phyloP scores from a whole-genome alignment of 2,888 invertebrate genomes.

The Tribolium freemani region DNA sequence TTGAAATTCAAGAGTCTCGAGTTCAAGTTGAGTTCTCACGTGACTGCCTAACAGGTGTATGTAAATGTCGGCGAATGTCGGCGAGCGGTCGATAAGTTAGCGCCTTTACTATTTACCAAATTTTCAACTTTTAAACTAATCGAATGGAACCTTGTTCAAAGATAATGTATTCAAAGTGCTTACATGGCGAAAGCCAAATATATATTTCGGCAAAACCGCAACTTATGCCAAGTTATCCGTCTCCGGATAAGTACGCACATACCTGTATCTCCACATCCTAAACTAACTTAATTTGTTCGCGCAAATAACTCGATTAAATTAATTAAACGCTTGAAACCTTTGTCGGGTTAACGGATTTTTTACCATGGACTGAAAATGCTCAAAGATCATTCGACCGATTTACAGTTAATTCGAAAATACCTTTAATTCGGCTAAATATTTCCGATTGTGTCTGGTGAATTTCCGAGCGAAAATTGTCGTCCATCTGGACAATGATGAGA shows the following conservation, averaged over 20 bases:
- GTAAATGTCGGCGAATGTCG: slow-evolving; percentile 43
- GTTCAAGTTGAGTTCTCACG: slow-evolving; percentile 42
- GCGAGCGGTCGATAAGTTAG: slow-evolving; percentile 40
- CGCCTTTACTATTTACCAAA: slow-evolving; percentile 38
- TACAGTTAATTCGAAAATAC: slow-evolving; percentile 24
- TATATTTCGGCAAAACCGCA: slow-evolving; percentile 16
- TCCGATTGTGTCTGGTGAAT: slow-evolving; percentile 35
- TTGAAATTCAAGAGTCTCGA: slow-evolving; percentile 41
- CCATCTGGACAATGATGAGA: slow-evolving; percentile 38
- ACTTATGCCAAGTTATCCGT: slow-evolving; percentile 14
- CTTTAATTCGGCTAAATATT: slow-evolving; percentile 28
- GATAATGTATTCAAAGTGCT: slow-evolving; percentile 26
- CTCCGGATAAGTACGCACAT: slow-evolving; percentile 3
- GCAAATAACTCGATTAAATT: slow-evolving; percentile 12
- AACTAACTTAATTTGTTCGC: slow-evolving; percentile 10
- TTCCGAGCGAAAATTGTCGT: slow-evolving; percentile 34
- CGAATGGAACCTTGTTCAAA: slow-evolving; percentile 4
- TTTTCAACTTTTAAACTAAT: slow-evolving; percentile 34
- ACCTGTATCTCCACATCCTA: background rate
- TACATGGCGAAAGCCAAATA: background rate
- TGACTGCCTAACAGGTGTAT: slow-evolving; percentile 45
- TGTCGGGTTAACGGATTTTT: background rate
- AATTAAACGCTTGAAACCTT: slow-evolving; percentile 11
- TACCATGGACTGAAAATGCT: background rate
- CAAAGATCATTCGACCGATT: background rate